phyloP scores from a whole-genome alignment of 1,140 invertebrate genomes.

The Globodera ellingtonae region DNA sequence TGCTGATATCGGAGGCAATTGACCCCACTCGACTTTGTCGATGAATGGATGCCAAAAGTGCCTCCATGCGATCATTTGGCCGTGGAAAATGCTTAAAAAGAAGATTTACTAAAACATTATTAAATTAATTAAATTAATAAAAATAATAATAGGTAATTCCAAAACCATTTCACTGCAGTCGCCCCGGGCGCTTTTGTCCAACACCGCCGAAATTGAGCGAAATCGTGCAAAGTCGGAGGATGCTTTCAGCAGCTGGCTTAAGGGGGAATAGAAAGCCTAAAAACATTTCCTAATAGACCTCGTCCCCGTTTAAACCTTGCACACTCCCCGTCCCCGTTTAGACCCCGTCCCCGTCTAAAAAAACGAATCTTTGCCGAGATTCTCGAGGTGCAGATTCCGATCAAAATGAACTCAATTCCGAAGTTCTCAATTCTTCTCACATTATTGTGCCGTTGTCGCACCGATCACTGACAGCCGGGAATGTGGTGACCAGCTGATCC shows the following conservation, averaged over 20 bases:
- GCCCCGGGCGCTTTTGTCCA: neutral
- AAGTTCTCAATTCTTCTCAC: neutral
- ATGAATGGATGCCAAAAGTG: constrained; percentile 27
- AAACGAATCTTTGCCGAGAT: too few species aligned
- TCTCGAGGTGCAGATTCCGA: too few species aligned
- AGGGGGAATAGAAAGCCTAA: neutral
- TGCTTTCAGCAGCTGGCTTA: constrained; percentile 24
- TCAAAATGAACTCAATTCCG: too few species aligned
- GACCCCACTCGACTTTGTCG: constrained; percentile 4
- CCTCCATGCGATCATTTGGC: constrained; percentile 24
- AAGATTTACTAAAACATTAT: neutral
- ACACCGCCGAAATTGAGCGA: constrained; percentile 33
- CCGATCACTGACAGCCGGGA: neutral
- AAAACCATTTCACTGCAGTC: neutral
- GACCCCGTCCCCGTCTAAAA: too few species aligned
- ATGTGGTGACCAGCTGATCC: constrained; percentile 11
- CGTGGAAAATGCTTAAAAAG: neutral
- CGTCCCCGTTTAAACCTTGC: too few species aligned
- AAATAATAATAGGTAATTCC: neutral
- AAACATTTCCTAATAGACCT: too few species aligned
- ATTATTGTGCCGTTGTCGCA: neutral
- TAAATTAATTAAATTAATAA: too few species aligned
- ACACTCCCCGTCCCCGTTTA: too few species aligned
- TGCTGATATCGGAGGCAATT: neutral
- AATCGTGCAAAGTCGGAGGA: constrained; percentile 23